phyloP scores from a whole-genome alignment of 2,888 invertebrate genomes.

The Ametastegia equiseti region DNA sequence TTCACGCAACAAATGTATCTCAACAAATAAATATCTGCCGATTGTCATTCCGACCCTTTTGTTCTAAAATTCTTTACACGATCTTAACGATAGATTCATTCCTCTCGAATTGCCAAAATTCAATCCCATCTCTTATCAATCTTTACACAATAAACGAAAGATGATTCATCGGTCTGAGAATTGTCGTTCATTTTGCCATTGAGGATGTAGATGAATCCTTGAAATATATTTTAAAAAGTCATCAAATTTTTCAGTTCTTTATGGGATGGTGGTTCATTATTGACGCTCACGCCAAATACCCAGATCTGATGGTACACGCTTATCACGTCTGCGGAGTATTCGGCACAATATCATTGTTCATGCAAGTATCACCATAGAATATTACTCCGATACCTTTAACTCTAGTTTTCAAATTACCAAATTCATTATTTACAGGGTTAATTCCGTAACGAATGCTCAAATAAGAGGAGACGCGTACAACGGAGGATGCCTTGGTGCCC shows the following conservation, averaged over 20 bases:
- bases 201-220: background rate
- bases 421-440: conserved; percentile 81
- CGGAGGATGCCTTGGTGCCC: conserved; percentile 90
- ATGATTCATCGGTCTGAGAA: background rate
- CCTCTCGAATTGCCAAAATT: background rate
- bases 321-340: conserved; percentile 97
- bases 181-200: background rate
- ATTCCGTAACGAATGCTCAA: conserved; percentile 97
- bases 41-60: background rate
- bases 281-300: conserved; percentile 91
- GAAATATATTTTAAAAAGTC: background rate
- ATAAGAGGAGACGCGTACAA: conserved; percentile 90
- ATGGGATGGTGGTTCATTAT: conserved; percentile 99
- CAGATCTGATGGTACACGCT: conserved; percentile 84
- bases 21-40: background rate
- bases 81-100: background rate
- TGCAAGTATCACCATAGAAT: conserved; percentile 79
- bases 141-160: background rate
- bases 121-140: background rate
- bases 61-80: background rate
- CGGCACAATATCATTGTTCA: conserved; percentile 95
- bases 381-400: background rate
- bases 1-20: conserved; percentile 5
- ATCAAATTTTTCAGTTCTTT: conserved; percentile 86
- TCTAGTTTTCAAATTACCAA: background rate